Evolutionary conservation across 2,888 invertebrate genomes (phyloP), one percentile per base, ranked within the genome.

Genomic region (Oscheius sp.): DNA sequence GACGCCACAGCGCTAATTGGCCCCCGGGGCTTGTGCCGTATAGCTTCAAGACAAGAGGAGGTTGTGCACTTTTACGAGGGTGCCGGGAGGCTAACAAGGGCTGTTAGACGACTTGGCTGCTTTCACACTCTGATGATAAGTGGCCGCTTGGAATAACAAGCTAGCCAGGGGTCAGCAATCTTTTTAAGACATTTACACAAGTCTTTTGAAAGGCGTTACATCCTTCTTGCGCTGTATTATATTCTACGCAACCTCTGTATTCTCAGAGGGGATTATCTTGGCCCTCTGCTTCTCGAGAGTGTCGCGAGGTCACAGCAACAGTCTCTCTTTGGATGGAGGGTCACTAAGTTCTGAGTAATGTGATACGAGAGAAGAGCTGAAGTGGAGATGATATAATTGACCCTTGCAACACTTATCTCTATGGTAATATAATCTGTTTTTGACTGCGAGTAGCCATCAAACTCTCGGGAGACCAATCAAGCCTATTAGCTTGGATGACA

Each of bases 11-110:
- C 61, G 61, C 61, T 61, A 61, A 61, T 61, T 61, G 61, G 61
- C 61, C 61, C 61, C 45, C 61, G 61, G 61, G 61, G 61, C 42
- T 61, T 45, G 17, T 27, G 31, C 45, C 61, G 61, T 61, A 61
- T 61, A 61, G 42, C 61, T 55, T 34, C 34, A 25, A 61, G 45
- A 61, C 61, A 61, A 61, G 61, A 61, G 61, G 61, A 37, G n/a
- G 42, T 42, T 61, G 45, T 61, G 61, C 61, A 61, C 61, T 61
- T 61, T 61, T 61, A 61, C 61, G 61, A 61, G 61, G 45, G 42
- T 61, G 61, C 42, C 45, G 61, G 61, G 61, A 61, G 61, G 61
- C 61, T 61, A 61, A 61, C 61, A 61, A 61, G 61, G 61, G 61
- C 45, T 61, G 61, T 61, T 61, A 61, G 25, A 25, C 17, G 37